phyloP scores from a whole-genome alignment of 2,888 invertebrate species.

The Sicus ferrugineus region DNA sequence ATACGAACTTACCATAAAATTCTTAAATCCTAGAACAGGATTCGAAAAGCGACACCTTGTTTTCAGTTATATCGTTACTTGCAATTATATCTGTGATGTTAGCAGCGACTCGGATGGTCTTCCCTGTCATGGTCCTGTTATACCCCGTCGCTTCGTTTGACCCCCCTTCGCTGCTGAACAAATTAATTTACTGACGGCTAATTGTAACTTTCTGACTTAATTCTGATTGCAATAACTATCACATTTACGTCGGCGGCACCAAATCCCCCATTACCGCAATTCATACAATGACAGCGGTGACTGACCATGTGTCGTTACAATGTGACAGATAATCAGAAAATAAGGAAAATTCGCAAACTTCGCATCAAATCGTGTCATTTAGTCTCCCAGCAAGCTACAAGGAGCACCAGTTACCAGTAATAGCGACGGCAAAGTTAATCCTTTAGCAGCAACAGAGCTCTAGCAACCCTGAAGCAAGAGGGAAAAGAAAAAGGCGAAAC shows the following conservation, averaged over 20 bases:
- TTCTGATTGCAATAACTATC: not conserved
- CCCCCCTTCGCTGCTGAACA: no score
- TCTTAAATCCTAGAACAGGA: no score
- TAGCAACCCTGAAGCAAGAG: constrained; percentile 1
- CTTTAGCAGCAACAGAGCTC: constrained; percentile 23
- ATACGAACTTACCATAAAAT: no score
- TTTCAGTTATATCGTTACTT: no score
- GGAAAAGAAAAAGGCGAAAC: constrained; percentile 11
- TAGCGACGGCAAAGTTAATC: constrained; percentile 36
- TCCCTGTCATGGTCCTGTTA: no score
- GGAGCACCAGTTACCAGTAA: constrained; percentile 13
- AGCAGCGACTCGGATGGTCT: no score
- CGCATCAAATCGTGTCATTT: not conserved
- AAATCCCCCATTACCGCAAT: not conserved
- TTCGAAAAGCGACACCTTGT: no score
- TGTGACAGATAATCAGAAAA: constrained; percentile 3
- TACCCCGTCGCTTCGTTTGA: no score
- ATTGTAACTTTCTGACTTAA: constrained; percentile 1
- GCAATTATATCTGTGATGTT: no score
- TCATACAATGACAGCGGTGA: not conserved
- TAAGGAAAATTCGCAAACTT: constrained; percentile 1
- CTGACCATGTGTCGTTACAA: constrained; percentile 29
- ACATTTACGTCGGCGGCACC: not conserved
- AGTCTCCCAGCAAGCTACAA: not conserved
- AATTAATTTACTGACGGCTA: no score